Base-by-base conservation (phyloP, 2,888 invertebrate species). In the Caenorhabditis uteleia region DNA sequence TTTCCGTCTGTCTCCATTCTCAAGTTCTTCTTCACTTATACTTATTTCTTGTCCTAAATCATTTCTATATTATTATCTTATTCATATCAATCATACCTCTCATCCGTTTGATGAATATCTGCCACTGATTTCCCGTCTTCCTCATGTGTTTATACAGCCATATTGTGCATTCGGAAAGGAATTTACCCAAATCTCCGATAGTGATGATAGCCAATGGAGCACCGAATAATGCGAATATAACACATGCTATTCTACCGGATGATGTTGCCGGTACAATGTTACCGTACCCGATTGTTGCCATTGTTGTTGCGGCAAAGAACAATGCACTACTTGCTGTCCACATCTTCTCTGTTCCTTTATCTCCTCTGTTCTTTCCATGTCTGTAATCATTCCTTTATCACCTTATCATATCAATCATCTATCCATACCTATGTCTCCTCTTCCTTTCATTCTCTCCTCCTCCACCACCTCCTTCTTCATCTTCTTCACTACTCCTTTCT, bases 141-240 rank as follows among this genome's bases (percentile, higher is more conserved):
- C 74, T 56, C 75, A 80, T 69, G 47, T 72, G 68, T 39, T 72
- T 75, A 59, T 79, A 83, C 44, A 79, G 50, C 81, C 81, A 82
- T 26, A 83, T 82, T 2, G 82, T 83, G 68, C 80, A 80, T 57
- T 83, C 83, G 26, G 82, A 82, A 10, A 82, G 71, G 51, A 82
- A 82, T 69, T 82, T 82, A 48, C 82, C 82, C 67, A 82, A 57
- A 75, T 82, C 82, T 66, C 83, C 83, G 48, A 83, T 83, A 20
- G 83, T 83, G 34, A 83, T 83, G 60, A 82, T 82, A 26, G 83
- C 82, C 38, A 83, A 65, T 5, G 83, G 83, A 12, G 83, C 83
- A 10, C 83, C 83, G 42, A 83, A 77, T 10, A 83, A 58, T 1
- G 83, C 83, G 45, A 83, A 83, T 27, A 83, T 66, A 14, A 83